Conservation (phyloP, 2,113 vertebrate genomes). For the Accipiter cooperii region DNA sequence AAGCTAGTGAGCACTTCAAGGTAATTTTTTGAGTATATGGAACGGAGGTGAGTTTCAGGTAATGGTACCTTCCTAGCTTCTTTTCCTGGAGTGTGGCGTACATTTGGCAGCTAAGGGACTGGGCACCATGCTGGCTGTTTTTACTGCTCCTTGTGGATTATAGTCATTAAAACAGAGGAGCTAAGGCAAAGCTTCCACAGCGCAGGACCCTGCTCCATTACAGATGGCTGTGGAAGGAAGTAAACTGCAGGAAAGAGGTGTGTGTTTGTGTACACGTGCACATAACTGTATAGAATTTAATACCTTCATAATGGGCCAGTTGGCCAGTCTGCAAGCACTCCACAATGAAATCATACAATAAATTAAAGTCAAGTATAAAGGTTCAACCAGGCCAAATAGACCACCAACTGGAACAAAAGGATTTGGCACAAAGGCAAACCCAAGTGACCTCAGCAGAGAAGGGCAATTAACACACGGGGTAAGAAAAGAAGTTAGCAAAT, state of each 20-base stretch:
- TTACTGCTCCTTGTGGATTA: constrained; percentile 38
- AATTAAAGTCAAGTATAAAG: background rate
- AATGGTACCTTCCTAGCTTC: background rate
- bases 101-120: constrained; percentile 36
- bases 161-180: constrained; percentile 28
- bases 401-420: constrained; percentile 31
- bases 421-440: constrained; percentile 36
- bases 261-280: background rate
- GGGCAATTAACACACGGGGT: background rate
- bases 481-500: constrained; percentile 26
- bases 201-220: background rate
- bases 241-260: background rate
- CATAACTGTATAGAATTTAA: background rate
- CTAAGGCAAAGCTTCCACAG: constrained; percentile 16
- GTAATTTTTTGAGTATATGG: background rate
- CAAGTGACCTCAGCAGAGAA: constrained; percentile 2
- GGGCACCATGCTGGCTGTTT: constrained; percentile 4
- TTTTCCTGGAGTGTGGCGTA: background rate
- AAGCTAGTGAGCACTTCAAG: background rate
- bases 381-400: constrained; percentile 14
- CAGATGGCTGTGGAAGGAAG: constrained; percentile 36
- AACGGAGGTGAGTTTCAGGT: constrained; percentile 4
- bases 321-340: background rate
- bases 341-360: constrained; percentile 21
- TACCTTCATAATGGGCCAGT: background rate